These are phyloP conservation scores for Borostomias antarcticus DNA, from an alignment of 2,797 vertebrate genomes.

Conservation along the genomic window DNA sequence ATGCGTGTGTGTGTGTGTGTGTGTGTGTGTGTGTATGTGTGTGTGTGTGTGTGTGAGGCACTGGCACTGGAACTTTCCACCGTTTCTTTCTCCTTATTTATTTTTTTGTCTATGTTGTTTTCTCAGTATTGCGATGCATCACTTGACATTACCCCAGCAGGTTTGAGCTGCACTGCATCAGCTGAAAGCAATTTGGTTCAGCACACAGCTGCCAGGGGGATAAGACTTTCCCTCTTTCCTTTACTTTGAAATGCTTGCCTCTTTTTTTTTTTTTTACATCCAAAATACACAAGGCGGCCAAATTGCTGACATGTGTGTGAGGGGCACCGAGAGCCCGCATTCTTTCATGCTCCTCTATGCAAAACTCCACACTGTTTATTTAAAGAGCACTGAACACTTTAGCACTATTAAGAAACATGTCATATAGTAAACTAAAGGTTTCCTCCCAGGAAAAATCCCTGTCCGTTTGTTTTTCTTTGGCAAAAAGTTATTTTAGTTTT, in stretches of 20 bases:
- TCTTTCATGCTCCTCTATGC: constrained; percentile 93
- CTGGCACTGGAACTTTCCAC: constrained; percentile 74
- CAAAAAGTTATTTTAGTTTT: constrained; percentile 83
- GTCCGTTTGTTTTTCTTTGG: constrained; percentile 82
- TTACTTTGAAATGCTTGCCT: constrained; percentile 96
- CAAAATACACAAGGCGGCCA: constrained; percentile 96
- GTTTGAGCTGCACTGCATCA: constrained; percentile 88
- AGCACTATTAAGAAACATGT: constrained; percentile 92
- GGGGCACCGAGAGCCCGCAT: constrained; percentile 86
- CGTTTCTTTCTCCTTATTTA: constrained; percentile 80
- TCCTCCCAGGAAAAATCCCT: constrained; percentile 86
- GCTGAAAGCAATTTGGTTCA: constrained; percentile 94
- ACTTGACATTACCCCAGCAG: constrained; percentile 91
- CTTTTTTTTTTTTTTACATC: constrained; percentile 84
- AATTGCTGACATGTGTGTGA: constrained; percentile 97
- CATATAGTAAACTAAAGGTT: constrained; percentile 93
- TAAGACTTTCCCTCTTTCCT: constrained; percentile 93
- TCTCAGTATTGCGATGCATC: constrained; percentile 83
- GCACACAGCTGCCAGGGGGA: constrained; percentile 90
- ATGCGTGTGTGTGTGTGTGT: constrained; percentile 18
- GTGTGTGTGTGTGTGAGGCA: constrained; percentile 4
- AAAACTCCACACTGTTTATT: constrained; percentile 93
- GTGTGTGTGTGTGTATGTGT: too few relatives aligned
- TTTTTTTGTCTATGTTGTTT: constrained; percentile 83
- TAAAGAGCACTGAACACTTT: constrained; percentile 94